Base-by-base conservation (phyloP, 2,888 invertebrate genomes). In the Drosophila emarginata region DNA sequence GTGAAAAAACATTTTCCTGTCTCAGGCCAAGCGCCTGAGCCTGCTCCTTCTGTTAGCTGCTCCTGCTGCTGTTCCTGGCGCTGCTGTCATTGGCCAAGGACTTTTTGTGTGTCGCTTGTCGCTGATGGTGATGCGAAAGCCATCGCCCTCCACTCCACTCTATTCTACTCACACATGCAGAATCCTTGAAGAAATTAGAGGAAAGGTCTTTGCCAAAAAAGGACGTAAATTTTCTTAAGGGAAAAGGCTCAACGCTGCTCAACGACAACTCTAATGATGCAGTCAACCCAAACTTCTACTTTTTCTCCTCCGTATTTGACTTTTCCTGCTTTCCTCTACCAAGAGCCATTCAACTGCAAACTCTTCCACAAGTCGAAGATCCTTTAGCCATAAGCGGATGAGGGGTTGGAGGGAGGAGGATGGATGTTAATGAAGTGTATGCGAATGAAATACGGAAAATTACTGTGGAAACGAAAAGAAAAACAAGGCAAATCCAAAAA, bases 1-100 rank as follows among this genome's bases (percentile, higher is more conserved):
- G 91, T 91, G 87, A 89, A 91, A 91, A 91, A 90, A 91, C 89
- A 90, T 91, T 91, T 91, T 90, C 90, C 88, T 90, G 89, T 84
- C 87, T 84, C 89, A 87, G 84, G 83, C 87, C 89, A 45, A 45
- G 83, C 61, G 79, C 76, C 79, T 78, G 83, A 82, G 79, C 61
- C 72, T 56, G 56, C 72, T 76, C 67, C 72, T 75, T 75, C 62
- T 64, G 64, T 73, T 52, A 52, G n/a, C 50, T n/a, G 21, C 62
- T n/a, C 37, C 60, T 45, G 61, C 64, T 52, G 60, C 65, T 36
- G 50, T 71, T 58, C 66, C 72, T 60, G 74, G 83, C 67, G 65
- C 56, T 71, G 74, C 80, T 90, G 89, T 90, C 90, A 90, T 90
- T 89, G 89, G 89, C 89, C 89, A 90, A 90, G 89, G 88, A 90